These are phyloP conservation scores for Bugulina stolonifera DNA, from an alignment of 2,888 invertebrate genomes.

Conservation along the genomic window DNA sequence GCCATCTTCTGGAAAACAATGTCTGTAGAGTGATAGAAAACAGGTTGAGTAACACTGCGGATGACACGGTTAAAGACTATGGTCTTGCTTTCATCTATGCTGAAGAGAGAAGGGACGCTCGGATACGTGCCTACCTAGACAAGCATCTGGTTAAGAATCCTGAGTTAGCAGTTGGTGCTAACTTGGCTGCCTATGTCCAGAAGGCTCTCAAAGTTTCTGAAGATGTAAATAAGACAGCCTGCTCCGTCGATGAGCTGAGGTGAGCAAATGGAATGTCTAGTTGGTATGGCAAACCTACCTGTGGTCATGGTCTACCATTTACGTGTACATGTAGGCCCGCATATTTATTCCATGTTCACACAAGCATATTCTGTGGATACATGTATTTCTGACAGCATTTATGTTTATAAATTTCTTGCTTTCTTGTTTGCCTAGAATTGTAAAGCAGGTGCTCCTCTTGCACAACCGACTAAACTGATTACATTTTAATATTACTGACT, in stretches of 20 bases:
- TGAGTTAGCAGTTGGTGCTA: neutral
- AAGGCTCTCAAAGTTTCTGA: neutral
- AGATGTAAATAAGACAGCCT: neutral
- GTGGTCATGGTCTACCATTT: no score
- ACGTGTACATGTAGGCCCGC: no score
- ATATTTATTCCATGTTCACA: no score
- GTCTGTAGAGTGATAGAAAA: slow-evolving; percentile 30
- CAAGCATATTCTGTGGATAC: no score
- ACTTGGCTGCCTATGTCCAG: neutral
- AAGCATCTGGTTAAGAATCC: slow-evolving; percentile 9
- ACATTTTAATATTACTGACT: no score
- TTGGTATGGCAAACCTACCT: no score
- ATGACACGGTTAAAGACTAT: slow-evolving; percentile 15
- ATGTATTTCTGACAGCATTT: no score
- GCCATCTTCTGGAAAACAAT: slow-evolving; percentile 42
- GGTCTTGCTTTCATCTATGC: slow-evolving; percentile 13
- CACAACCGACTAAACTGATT: no score
- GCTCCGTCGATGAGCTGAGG: neutral
- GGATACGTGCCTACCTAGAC: slow-evolving; percentile 19
- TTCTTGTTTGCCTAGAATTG: no score
- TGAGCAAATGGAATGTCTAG: no score
- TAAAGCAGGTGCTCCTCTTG: no score
- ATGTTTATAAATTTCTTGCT: no score
- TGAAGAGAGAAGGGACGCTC: neutral
- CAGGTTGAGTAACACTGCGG: slow-evolving; percentile 6